phyloP scores from a whole-genome alignment of 2,888 invertebrate genomes.

The Conistra vaccinii region DNA sequence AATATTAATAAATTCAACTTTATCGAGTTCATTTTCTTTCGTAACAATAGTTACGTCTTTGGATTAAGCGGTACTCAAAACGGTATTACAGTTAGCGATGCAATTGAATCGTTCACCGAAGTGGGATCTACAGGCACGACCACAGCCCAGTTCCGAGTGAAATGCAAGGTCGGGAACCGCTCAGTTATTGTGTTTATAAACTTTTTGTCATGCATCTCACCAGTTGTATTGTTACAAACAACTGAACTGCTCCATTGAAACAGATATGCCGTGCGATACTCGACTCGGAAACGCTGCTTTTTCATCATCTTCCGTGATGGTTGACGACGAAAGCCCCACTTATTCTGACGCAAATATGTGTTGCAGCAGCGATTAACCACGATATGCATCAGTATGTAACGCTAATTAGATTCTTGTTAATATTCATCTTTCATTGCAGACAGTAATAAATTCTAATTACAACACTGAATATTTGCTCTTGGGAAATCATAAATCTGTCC shows the following conservation, averaged over 20 bases:
- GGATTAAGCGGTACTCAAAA: constrained; percentile 83
- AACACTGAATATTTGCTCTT: constrained; percentile 63
- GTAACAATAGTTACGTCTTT: constrained; percentile 78
- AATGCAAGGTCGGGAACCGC: constrained; percentile 85
- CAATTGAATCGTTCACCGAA: constrained; percentile 81
- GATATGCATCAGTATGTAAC: constrained; percentile 71
- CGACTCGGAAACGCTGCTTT: constrained; percentile 76
- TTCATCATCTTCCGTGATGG: constrained; percentile 80
- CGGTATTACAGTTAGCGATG: constrained; percentile 83
- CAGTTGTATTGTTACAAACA: constrained; percentile 81
- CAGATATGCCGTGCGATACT: constrained; percentile 86
- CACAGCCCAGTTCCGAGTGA: constrained; percentile 84
- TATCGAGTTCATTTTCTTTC: constrained; percentile 69
- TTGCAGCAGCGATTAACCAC: constrained; percentile 73
- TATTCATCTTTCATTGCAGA: constrained; percentile 70
- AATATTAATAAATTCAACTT: constrained; percentile 59
- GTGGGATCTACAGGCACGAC: constrained; percentile 83
- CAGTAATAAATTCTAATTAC: constrained; percentile 65
- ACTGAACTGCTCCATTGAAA: constrained; percentile 85
- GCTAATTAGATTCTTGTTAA: constrained; percentile 71
- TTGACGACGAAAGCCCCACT: constrained; percentile 82
- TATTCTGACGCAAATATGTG: constrained; percentile 82
- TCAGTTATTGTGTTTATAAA: constrained; percentile 83
- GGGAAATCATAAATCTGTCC: constrained; percentile 26
- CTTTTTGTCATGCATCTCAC: constrained; percentile 87